Conservation (phyloP, 2,888 invertebrate genomes). For the Chloroclystis v-ata region DNA sequence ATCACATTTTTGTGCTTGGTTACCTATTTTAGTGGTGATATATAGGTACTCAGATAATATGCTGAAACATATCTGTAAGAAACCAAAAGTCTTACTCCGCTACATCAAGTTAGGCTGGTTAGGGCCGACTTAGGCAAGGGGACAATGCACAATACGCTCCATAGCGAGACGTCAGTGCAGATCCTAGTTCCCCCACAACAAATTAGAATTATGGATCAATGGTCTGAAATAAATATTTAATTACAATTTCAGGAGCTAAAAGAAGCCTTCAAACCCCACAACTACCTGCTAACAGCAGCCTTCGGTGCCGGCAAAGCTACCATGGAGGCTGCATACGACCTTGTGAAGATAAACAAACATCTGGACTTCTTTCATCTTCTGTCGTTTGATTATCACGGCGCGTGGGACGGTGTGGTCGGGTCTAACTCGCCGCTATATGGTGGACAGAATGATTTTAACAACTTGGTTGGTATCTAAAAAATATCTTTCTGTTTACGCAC, state of each 20-base stretch:
- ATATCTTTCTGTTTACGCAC: neutral
- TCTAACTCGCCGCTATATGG: slow-evolving; percentile 87
- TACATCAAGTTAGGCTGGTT: no score
- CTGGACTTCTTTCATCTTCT: slow-evolving; percentile 88
- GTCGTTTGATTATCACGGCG: slow-evolving; percentile 93
- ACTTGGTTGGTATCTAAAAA: slow-evolving; percentile 78
- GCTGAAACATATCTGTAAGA: no score
- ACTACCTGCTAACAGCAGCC: slow-evolving; percentile 87
- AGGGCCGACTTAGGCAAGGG: no score
- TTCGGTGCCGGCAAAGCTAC: slow-evolving; percentile 87
- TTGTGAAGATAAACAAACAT: slow-evolving; percentile 82
- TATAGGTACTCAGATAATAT: no score
- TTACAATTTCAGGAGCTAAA: slow-evolving; percentile 80
- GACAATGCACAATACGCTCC: no score
- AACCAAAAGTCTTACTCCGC: no score
- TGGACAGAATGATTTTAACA: slow-evolving; percentile 74
- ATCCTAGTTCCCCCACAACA: no score
- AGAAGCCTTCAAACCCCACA: slow-evolving; percentile 81
- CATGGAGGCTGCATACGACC: slow-evolving; percentile 87
- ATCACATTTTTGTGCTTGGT: no score
- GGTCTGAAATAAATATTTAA: no score
- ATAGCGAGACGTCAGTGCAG: no score
- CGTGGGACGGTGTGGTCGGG: slow-evolving; percentile 86
- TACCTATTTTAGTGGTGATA: no score
- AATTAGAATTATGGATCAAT: no score